Evolutionary conservation across 2,797 vertebrate species (phyloP).

Genomic region (Carcharodon carcharias): DNA sequence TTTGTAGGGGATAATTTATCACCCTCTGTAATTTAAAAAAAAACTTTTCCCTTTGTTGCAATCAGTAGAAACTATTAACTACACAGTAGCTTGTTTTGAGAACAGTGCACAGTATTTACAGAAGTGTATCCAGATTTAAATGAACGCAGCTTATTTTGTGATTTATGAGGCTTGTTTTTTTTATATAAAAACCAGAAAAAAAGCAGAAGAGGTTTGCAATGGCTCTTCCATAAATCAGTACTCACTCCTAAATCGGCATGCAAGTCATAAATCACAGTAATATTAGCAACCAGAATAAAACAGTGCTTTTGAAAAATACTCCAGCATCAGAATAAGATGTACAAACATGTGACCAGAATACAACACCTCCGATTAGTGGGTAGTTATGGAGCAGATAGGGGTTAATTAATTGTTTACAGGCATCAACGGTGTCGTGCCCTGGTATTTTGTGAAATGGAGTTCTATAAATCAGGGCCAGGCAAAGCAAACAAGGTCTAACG

Average conservation of each 20-base stretch:
- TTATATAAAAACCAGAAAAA: neutral
- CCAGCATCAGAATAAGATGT: constrained; percentile 51
- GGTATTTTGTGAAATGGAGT: constrained; percentile 61
- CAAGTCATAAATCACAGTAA: constrained; percentile 68
- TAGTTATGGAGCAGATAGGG: constrained; percentile 48
- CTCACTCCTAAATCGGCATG: constrained; percentile 64
- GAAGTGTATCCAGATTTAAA: constrained; percentile 26
- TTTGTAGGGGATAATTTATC: constrained; percentile 26
- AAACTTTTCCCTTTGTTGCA: constrained; percentile 10
- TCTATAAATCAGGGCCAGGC: constrained; percentile 55
- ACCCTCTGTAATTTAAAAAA: constrained; percentile 10
- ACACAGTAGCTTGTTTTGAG: neutral
- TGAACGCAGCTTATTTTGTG: constrained; percentile 19
- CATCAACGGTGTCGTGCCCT: constrained; percentile 53
- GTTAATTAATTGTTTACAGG: constrained; percentile 63
- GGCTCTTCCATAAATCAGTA: constrained; percentile 67
- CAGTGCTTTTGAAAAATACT: constrained; percentile 58
- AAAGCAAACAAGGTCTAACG: constrained; percentile 50
- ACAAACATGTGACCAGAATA: constrained; percentile 45
- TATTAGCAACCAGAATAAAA: constrained; percentile 56
- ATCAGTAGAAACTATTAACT: neutral
- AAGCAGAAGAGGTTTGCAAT: constrained; percentile 49
- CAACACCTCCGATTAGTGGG: constrained; percentile 38
- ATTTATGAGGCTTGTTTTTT: constrained; percentile 24
- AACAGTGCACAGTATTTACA: neutral